Evolutionary conservation across 2,888 invertebrate genomes (phyloP), one percentile per base, ranked within the genome.

Genomic region (Rhamnusium bicolor): DNA sequence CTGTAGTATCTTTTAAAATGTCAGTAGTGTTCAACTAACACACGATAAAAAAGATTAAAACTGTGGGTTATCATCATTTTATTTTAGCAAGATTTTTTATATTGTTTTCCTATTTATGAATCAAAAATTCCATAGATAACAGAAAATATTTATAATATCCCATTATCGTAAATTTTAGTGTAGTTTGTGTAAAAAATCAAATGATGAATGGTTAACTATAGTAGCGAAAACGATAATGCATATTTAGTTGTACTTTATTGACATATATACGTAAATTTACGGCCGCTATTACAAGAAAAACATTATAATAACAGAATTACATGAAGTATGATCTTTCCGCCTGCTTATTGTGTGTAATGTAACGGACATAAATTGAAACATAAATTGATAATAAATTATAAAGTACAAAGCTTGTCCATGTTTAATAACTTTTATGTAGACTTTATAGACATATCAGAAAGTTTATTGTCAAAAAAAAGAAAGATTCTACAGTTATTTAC

Each of bases 301-400:
- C 46, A 61, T 47, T 12, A 61, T 61, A 46, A 61, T 61, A 21
- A 40, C 14, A 46, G 46, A 40, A 61, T 61, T 61, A 61, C 46
- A 61, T 19, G 21, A n/a, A 10, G 46, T 61, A 61, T 21, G 47
- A 61, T 61, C 61, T 21, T 61, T 40, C 46, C 46, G 46, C 61
- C 46, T 61, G 46, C 21, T 61, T 21, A 47, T 40, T 58, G 40
- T 46, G n/a, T 61, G 61, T 61, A 61, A 61, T 21, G 46, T 61
- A 61, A 21, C 61, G 46, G 68, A 14, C 56, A 46, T 56, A 68
- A 68, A 68, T 58, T 47, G 24, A 40, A 46, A 24, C 40, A 27
- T 58, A 56, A 56, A 68, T 56, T 58, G 68, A 58, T 68, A 56
- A 56, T 68, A 68, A 56, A 58, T 68, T 56, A 47, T 10, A 1